Evolutionary conservation across 2,113 vertebrate genomes (phyloP).

Genomic region (Thymallus thymallus): DNA sequence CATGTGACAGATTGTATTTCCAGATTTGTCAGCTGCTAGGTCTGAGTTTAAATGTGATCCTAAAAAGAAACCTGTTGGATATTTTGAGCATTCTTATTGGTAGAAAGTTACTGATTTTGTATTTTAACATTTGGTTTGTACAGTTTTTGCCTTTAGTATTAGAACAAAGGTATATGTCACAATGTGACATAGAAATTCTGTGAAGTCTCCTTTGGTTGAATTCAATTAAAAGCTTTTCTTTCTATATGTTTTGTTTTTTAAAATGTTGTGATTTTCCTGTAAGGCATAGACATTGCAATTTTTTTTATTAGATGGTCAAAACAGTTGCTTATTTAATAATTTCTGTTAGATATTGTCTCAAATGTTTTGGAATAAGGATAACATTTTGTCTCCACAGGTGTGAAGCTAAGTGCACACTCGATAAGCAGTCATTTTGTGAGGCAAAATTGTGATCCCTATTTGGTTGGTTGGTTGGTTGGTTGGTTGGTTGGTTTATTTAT

Average conservation of each 20-base stretch:
- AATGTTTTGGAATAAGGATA: conserved; percentile 78
- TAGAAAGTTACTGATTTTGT: conserved; percentile 87
- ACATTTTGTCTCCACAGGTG: conserved; percentile 76
- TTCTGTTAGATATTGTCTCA: conserved; percentile 80
- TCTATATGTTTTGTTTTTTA: conserved; percentile 63
- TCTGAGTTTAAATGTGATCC: not conserved
- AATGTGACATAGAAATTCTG: too few relatives aligned
- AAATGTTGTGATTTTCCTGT: conserved; percentile 85
- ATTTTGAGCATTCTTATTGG: conserved; percentile 76
- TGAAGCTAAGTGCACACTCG: conserved; percentile 84
- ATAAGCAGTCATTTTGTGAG: conserved; percentile 87
- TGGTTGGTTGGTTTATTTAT: conserved; percentile 78
- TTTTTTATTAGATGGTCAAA: conserved; percentile 86
- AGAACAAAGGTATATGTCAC: too few relatives aligned
- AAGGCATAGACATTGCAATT: conserved; percentile 85
- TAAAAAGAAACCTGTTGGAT: conserved; percentile 87
- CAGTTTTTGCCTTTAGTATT: too few relatives aligned
- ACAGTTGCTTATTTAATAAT: conserved; percentile 64
- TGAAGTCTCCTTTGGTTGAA: conserved; percentile 79
- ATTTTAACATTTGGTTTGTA: conserved; percentile 95
- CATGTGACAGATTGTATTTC: conserved; percentile 85
- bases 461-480: conserved; percentile 82
- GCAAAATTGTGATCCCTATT: conserved; percentile 83
- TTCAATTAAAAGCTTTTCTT: conserved; percentile 51
- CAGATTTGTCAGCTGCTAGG: conserved; percentile 82